Evolutionary conservation across 2,113 vertebrate genomes (phyloP).

Genomic region (Varanus komodoensis): DNA sequence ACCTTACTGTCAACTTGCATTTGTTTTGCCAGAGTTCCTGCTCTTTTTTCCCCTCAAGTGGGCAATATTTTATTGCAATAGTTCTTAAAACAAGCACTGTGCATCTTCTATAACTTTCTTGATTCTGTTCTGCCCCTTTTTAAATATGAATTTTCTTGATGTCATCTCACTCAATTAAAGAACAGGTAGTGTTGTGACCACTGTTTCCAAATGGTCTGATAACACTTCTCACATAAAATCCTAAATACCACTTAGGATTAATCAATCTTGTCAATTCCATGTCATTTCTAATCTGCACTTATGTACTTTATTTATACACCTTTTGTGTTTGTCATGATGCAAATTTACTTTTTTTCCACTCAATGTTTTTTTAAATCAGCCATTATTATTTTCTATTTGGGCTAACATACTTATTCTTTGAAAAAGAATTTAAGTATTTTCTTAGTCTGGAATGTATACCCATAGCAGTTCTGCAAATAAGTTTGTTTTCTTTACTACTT

Average conservation of each 20-base stretch:
- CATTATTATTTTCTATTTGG: neutral
- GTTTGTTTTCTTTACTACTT: neutral
- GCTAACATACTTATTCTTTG: neutral
- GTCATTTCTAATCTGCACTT: neutral
- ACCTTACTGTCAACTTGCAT: neutral
- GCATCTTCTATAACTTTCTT: neutral
- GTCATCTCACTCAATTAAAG: neutral
- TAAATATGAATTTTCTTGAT: neutral
- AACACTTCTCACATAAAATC: neutral
- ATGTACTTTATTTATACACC: neutral
- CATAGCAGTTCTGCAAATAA: neutral
- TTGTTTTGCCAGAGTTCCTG: neutral
- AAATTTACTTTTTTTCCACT: neutral
- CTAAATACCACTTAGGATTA: neutral
- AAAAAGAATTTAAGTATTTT: neutral
- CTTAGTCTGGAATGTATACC: neutral
- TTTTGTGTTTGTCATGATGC: neutral
- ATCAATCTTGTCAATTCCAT: neutral
- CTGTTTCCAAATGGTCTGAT: neutral
- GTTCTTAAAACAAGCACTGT: neutral
- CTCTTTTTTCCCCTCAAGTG: neutral
- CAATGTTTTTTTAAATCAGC: neutral
- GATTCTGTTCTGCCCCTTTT: too few relatives aligned
- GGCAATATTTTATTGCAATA: neutral
- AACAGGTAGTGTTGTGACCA: neutral